phyloP scores from a whole-genome alignment of 2,888 invertebrate species.

The Brachyopa scutellaris region DNA sequence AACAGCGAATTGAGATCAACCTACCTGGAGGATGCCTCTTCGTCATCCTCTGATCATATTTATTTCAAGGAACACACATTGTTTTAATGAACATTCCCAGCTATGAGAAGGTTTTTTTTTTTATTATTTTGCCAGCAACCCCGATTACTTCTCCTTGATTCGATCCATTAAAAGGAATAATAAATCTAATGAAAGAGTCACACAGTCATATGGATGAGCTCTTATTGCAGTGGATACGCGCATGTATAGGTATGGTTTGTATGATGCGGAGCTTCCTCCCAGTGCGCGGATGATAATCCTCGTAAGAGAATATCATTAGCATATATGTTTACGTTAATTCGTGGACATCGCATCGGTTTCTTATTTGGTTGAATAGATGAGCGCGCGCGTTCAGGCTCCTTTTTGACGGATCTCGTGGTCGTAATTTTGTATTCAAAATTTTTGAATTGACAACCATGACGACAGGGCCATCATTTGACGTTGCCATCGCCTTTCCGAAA shows the following conservation, averaged over 20 bases:
- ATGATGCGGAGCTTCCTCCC: slow-evolving; percentile 21
- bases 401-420: slow-evolving; percentile 67
- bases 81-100: slow-evolving; percentile 67
- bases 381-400: slow-evolving; percentile 50
- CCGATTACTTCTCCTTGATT: slow-evolving; percentile 41
- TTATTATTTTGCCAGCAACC: slow-evolving; percentile 16
- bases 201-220: slow-evolving; percentile 61
- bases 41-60: slow-evolving; percentile 15
- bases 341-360: slow-evolving; percentile 74
- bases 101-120: slow-evolving; percentile 23
- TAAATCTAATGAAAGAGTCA: slow-evolving; percentile 71
- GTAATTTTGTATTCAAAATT: slow-evolving; percentile 72
- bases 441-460: slow-evolving; percentile 67
- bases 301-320: slow-evolving; percentile 75
- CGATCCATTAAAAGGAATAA: slow-evolving; percentile 70
- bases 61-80: slow-evolving; percentile 50
- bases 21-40: not conserved
- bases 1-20: slow-evolving; percentile 54
- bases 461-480: slow-evolving; percentile 70
- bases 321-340: slow-evolving; percentile 75
- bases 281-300: slow-evolving; percentile 48
- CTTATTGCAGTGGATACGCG: not conserved
- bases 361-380: slow-evolving; percentile 69
- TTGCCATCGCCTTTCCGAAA: slow-evolving; percentile 60
- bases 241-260: slow-evolving; percentile 15